Evolutionary conservation across 2,113 vertebrate genomes (phyloP).

Genomic region (Eurypyga helias): DNA sequence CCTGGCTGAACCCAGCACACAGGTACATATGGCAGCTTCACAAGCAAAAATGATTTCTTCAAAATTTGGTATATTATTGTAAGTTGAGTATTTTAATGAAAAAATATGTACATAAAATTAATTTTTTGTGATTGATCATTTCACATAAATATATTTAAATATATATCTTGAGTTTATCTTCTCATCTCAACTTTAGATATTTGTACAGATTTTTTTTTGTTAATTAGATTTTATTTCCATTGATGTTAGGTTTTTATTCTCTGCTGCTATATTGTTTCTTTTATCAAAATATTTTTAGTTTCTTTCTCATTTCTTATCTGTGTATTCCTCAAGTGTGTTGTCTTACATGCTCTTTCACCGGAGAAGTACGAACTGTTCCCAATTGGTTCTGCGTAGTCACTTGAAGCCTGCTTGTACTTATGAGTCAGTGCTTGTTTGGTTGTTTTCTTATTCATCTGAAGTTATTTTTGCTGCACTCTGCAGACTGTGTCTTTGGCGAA

Average conservation of each 20-base stretch:
- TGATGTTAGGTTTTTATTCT: neutral
- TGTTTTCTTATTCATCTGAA: neutral
- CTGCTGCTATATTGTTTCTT: neutral
- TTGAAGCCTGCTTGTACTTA: neutral
- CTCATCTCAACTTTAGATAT: neutral
- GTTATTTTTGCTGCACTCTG: neutral
- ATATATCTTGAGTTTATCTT: neutral
- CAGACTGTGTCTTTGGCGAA: neutral
- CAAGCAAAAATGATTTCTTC: neutral
- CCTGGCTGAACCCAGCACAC: too few relatives aligned
- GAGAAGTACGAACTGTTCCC: neutral
- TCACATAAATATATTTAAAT: neutral
- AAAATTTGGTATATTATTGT: neutral
- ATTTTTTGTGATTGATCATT: neutral
- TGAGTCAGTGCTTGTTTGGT: neutral
- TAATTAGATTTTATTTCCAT: neutral
- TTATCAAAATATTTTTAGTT: neutral
- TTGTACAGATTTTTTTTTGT: neutral
- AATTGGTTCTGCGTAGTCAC: neutral
- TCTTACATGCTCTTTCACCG: neutral
- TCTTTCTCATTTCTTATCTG: neutral
- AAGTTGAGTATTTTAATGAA: neutral
- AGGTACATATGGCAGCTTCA: neutral
- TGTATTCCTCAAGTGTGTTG: neutral
- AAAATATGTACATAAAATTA: neutral